Evolutionary conservation across 2,888 invertebrate genomes (phyloP), one percentile per base, ranked within the genome.

Genomic region (Apocheima hispidaria): DNA sequence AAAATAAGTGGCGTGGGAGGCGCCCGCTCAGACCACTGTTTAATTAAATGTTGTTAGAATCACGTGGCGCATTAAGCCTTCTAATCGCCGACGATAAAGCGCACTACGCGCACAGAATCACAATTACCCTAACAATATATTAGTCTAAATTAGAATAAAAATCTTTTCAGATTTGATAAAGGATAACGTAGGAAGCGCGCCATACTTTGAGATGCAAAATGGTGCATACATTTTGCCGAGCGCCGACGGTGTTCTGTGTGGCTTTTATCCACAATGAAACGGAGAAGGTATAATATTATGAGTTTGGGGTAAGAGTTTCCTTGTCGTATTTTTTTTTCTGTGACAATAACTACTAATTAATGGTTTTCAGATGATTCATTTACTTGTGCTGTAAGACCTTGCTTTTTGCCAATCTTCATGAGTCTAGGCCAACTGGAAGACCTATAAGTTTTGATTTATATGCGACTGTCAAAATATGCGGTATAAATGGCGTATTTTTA

Each of bases 31-130:
- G 66, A 52, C 49, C 50, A 49, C 56, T 66, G 72, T 74, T 70
- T 76, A 78, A 79, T 76, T 78, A 76, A 76, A 77, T 63, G 69
- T 65, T 66, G 73, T 67, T 64, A 70, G 70, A 58, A 73, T 77
- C 79, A 81, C 81, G 80, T 75, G 78, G 77, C 73, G 61, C 68
- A 69, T 75, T 77, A 79, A 75, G 77, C 73, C 74, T 72, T 77
- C 70, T 78, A 81, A 83, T 77, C 77, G 67, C 69, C 63, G 68
- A 74, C 80, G 67, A 83, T 83, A 84, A 84, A 84, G 74, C 74
- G 73, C 83, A 83, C 74, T 77, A 77, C 72, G 83, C 72, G 83
- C 76, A 61, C 63, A 63, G 82, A 84, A 83, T 82, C 81, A 75
- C 76, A 86, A 86, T 79, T 74, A 76, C 73, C 70, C 70, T 68